These are phyloP conservation scores for Peromyscus melanophrys DNA, from an alignment of 2,797 vertebrate genomes.

Conservation along the genomic window DNA sequence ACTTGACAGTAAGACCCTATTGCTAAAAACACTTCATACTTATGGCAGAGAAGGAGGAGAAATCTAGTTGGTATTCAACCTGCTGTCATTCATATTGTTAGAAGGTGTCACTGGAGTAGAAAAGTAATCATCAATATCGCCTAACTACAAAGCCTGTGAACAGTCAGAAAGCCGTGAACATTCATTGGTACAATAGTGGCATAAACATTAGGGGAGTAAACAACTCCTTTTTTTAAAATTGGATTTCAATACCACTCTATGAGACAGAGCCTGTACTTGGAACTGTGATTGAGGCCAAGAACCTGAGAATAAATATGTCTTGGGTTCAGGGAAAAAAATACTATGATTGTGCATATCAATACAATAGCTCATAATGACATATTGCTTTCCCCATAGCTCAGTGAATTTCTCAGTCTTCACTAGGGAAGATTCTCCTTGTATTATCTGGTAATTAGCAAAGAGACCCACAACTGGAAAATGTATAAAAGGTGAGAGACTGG, in stretches of 20 bases:
- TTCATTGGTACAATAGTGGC: neutral
- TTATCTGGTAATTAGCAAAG: neutral
- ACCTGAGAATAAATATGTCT: neutral
- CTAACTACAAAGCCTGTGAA: neutral
- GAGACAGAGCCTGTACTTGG: neutral
- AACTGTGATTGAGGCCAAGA: neutral
- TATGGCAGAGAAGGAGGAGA: neutral
- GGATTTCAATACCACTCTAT: neutral
- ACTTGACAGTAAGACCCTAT: neutral
- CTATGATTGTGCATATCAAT: neutral
- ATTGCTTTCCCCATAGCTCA: neutral
- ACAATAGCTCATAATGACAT: neutral
- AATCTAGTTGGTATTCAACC: neutral
- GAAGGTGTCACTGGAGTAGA: neutral
- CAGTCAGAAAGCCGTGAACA: neutral
- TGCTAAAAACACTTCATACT: neutral
- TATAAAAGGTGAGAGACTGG: neutral
- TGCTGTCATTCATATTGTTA: neutral
- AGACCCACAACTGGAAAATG: neutral
- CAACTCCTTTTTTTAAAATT: neutral
- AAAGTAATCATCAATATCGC: neutral
- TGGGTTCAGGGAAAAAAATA: neutral
- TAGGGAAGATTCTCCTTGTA: no score
- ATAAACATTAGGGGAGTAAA: no score
- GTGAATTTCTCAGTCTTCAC: neutral